These are phyloP conservation scores for Neoaliturus tenellus DNA, from an alignment of 2,888 invertebrate genomes.

Conservation along the genomic window DNA sequence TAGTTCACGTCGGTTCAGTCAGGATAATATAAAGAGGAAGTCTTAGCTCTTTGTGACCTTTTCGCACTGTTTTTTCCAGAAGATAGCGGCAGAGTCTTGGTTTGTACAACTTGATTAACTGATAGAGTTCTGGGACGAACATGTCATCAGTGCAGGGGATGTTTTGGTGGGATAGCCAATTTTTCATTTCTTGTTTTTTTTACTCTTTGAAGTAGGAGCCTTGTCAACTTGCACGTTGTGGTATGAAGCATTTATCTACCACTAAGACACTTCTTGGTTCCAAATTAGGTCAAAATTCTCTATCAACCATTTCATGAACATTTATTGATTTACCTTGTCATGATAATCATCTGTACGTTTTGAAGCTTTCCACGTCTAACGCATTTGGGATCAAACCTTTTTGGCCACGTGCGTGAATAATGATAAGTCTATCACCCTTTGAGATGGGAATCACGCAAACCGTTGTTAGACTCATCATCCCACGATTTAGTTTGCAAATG, in stretches of 20 bases:
- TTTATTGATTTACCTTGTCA: slow-evolving; percentile 18
- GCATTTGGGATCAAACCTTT: slow-evolving; percentile 21
- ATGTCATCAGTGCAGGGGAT: slow-evolving; percentile 32
- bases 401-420: neutral
- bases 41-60: slow-evolving; percentile 36
- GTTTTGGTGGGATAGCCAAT: slow-evolving; percentile 20
- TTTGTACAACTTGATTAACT: slow-evolving; percentile 24
- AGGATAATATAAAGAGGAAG: slow-evolving; percentile 31
- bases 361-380: slow-evolving; percentile 39
- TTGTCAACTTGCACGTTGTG: slow-evolving; percentile 40
- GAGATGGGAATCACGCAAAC: slow-evolving; percentile 12
- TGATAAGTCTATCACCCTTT: slow-evolving; percentile 10
- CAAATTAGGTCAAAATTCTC: neutral
- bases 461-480: neutral
- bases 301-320: neutral
- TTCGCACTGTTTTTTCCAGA: slow-evolving; percentile 17
- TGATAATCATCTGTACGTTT: neutral
- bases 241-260: slow-evolving; percentile 34
- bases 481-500: neutral
- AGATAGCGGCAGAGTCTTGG: slow-evolving; percentile 15
- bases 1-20: slow-evolving; percentile 44
- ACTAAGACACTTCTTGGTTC: slow-evolving; percentile 8
- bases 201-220: slow-evolving; percentile 23
- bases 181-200: slow-evolving; percentile 40
- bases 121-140: slow-evolving; percentile 40